Base-by-base conservation (phyloP, 2,113 vertebrate genomes). In the Plecturocebus donacophilus region DNA sequence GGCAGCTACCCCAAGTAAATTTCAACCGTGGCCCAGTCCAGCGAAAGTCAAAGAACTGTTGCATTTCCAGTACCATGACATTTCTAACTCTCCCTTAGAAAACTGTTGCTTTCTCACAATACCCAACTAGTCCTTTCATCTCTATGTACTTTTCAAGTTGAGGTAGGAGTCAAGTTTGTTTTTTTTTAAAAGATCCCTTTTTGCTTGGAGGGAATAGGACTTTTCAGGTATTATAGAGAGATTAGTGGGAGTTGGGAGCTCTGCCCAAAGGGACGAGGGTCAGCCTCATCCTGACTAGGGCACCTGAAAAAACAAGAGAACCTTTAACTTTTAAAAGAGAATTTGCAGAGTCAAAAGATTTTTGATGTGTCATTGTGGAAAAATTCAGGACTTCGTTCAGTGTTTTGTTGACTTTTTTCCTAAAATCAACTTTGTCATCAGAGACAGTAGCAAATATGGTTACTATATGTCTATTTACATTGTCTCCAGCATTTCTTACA, bases 311-410 rank as follows among this genome's bases (percentile, higher is more conserved):
- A 83, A 5, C 56, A 91, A 87, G 19, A 47, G 21, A 32, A 58
- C n/a, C 42, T 77, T 76, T 91, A 58, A 83, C n/a, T 70, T 96
- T 88, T 58, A 87, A 70, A 77, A 76, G 58, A 66, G 32, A 86
- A 66, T 61, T 87, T 58, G 79, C 32, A 58, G 13, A 21, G 52
- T 92, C 61, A 70, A 81, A 40, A 73, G 23, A 4, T 35, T 64
- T 86, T 85, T 56, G 6, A 64, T 85, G 32, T 80, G 38, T 86
- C 32, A 11, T 42, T 64, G 19, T 45, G 20, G 17, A 52, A 49
- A 47, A 81, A 47, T 13, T 76, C 13, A 86, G 25, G 6, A 30
- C 38, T 73, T 80, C 56, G 2, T 66, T 92, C 45, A 1, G 9
- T 77, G 9, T 71, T 35, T 38, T 47, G 21, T 75, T 64, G 12